A percentile compares a stretch with the other conserved stretches of the same genome.
Conservation (phyloP, 2,797 vertebrate genomes). For the Clamator glandarius region DNA sequence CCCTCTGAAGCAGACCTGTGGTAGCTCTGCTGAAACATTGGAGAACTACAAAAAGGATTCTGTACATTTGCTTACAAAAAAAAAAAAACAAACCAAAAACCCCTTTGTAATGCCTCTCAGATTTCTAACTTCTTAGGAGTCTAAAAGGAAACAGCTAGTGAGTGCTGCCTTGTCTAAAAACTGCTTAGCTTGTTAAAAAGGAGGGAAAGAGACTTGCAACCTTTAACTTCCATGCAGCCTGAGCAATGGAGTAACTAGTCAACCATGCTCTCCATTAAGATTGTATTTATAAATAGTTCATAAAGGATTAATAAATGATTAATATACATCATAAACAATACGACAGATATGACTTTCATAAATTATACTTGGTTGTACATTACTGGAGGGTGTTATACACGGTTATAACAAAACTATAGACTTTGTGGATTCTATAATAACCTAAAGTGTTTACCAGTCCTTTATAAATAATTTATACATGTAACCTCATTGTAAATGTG, state of each 20-base stretch:
- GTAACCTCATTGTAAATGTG: constrained; percentile 54
- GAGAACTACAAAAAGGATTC: neutral
- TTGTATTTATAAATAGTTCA: constrained; percentile 47
- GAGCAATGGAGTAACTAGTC: neutral
- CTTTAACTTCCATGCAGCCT: neutral
- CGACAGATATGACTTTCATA: neutral
- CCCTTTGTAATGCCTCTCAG: neutral
- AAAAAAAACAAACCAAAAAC: too few relatives aligned
- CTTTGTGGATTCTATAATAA: constrained; percentile 37
- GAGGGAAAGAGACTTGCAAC: neutral
- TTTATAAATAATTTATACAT: constrained; percentile 37
- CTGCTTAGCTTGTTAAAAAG: neutral
- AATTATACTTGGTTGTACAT: constrained; percentile 24
- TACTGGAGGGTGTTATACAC: constrained; percentile 17
- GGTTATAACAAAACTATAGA: constrained; percentile 24
- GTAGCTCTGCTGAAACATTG: neutral
- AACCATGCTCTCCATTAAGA: constrained; percentile 3
- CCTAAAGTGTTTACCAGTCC: constrained; percentile 11
- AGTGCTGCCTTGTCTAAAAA: neutral
- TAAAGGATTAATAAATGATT: constrained; percentile 56
- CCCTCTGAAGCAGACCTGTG: neutral
- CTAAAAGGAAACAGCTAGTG: neutral
- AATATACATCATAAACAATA: constrained; percentile 58
- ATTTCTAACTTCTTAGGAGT: neutral
- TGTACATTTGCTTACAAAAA: neutral